Base-by-base conservation (phyloP, 1,140 invertebrate species). In the Sarcophaga bullata region DNA sequence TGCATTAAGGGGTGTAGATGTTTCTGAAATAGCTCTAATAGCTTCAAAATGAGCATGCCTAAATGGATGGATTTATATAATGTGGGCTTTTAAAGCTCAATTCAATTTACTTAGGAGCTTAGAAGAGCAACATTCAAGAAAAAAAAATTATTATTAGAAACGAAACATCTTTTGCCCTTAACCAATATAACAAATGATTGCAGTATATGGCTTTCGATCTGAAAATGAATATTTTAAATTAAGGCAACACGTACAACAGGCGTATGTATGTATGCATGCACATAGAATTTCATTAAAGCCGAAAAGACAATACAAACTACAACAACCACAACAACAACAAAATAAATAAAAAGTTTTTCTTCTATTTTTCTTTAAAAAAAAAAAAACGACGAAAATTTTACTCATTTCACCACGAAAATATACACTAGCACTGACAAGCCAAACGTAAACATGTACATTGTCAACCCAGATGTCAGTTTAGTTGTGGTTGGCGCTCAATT, bases 401-500 rank as follows among this genome's bases (percentile, higher is more conserved):
- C 17, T 19, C 15, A 68, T 68, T 68, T 25, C 62, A 58, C 25
- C 25, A 37, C 3, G 15, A 58, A 58, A 58, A 58, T n/a, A 58
- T n/a, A 58, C 11, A 68, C 10, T 8, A 19, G 19, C 62, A 19
- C 62, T 68, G 62, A 68, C 62, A 78, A 80, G 62, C 11, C 17
- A 11, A 75, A 58, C 75, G 78, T 81, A 80, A 54, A 83, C 78
- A 73, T 52, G 82, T 80, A 49, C 49, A 83, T 80, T 83, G 82
- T 83, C 82, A 83, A 83, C 82, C 62, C 82, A 73, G 82, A 81
- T 83, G 82, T 83, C 82, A 83, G 82, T 58, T 25, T 37, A 37
- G 49, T 80, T 73, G 72, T 47, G 58, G 52, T 78, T 73, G 68
- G 82, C 68, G 47, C 62, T 78, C 82, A 58, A 48, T 83, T 48